These are phyloP conservation scores for Polydrusus cervinus DNA, from an alignment of 2,888 invertebrate genomes.

Conservation along the genomic window DNA sequence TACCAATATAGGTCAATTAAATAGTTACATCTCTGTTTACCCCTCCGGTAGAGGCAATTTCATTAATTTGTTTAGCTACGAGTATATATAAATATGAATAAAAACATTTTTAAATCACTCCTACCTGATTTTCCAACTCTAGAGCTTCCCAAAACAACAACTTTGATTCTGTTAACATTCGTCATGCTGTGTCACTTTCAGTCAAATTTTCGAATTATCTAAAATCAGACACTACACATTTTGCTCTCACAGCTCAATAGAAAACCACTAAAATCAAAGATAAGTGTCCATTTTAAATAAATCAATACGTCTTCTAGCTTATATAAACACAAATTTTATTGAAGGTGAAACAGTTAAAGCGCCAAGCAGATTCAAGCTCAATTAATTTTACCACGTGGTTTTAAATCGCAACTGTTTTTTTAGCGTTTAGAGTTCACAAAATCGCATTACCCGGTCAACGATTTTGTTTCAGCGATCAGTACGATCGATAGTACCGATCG, in stretches of 20 bases:
- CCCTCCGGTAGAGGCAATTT: too few relatives aligned
- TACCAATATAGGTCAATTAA: too few relatives aligned
- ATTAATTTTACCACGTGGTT: slow-evolving; percentile 19
- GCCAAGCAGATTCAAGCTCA: neutral
- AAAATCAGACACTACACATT: slow-evolving; percentile 19
- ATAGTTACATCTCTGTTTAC: too few relatives aligned
- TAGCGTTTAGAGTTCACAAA: slow-evolving; percentile 5
- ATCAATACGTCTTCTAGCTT: neutral
- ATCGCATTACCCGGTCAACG: slow-evolving; percentile 27
- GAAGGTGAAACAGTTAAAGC: neutral
- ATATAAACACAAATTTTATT: slow-evolving; percentile 20
- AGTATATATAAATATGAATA: too few relatives aligned
- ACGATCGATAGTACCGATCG: slow-evolving; percentile 19
- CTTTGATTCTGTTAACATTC: slow-evolving; percentile 86
- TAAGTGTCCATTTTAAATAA: neutral
- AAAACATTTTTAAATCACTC: slow-evolving; percentile 33
- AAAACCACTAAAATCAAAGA: slow-evolving; percentile 4
- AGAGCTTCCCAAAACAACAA: slow-evolving; percentile 85
- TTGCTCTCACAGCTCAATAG: neutral
- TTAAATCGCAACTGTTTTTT: slow-evolving; percentile 9
- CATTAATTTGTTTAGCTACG: too few relatives aligned
- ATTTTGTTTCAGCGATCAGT: slow-evolving; percentile 26
- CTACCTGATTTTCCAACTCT: slow-evolving; percentile 86
- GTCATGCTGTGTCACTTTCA: slow-evolving; percentile 74
- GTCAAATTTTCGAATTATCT: neutral